phyloP scores from a whole-genome alignment of 2,113 vertebrate genomes.

The Mesitornis unicolor region DNA sequence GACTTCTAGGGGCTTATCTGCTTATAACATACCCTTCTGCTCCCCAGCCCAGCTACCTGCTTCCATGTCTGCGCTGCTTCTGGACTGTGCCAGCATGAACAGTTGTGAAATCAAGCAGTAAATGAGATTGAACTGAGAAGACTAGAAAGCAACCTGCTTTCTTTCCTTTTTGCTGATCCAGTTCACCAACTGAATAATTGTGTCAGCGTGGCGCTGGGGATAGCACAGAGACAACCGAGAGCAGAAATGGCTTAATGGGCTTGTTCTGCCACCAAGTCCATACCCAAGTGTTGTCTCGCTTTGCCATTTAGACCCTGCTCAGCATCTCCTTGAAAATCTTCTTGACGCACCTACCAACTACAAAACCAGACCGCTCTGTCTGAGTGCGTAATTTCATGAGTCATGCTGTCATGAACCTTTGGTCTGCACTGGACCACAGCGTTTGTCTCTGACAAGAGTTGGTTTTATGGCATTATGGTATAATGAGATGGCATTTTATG shows the following conservation, averaged over 20 bases:
- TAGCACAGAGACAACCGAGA: neutral
- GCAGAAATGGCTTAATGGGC: neutral
- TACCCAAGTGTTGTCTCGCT: neutral
- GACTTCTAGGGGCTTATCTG: neutral
- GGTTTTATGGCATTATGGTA: neutral
- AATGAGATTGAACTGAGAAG: neutral
- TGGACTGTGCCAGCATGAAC: neutral
- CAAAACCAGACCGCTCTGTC: fast-evolving
- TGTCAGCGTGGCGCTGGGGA: neutral
- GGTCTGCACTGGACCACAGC: neutral
- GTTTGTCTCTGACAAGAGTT: neutral
- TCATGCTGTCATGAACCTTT: neutral
- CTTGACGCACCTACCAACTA: neutral
- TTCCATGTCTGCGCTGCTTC: fast-evolving
- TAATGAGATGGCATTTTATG: neutral
- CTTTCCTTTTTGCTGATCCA: conserved; percentile 11
- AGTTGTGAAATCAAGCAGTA: neutral
- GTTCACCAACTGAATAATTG: neutral
- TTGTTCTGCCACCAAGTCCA: neutral
- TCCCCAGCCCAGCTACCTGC: neutral
- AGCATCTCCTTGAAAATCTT: neutral
- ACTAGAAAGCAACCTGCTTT: neutral
- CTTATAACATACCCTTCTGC: neutral
- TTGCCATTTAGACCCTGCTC: neutral
- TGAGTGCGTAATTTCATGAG: neutral